These are phyloP conservation scores for Anabas testudineus DNA, from an alignment of 2,797 vertebrate species.

Conservation along the genomic window DNA sequence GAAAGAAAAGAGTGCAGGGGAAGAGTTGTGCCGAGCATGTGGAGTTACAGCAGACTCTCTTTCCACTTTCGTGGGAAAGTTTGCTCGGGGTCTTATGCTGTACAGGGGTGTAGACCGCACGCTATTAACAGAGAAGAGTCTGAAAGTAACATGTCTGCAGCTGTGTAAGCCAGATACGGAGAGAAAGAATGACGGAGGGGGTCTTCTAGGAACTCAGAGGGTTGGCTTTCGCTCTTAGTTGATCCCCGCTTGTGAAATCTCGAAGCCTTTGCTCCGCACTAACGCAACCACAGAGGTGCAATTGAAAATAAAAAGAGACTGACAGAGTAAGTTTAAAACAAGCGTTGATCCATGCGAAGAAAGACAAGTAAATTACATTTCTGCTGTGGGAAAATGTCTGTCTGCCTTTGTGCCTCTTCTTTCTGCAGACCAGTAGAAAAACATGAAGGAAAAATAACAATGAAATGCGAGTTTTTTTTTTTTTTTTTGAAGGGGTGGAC, in stretches of 20 bases:
- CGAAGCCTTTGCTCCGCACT: conserved; percentile 1
- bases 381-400: background rate
- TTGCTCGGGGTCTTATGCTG: too few relatives aligned
- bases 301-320: conserved; percentile 15
- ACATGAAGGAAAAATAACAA: conserved; percentile 19
- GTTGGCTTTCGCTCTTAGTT: too few relatives aligned
- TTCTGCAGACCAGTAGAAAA: conserved; percentile 4
- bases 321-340: background rate
- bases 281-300: conserved; percentile 5
- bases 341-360: conserved; percentile 1
- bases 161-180: too few relatives aligned
- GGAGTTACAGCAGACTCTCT: too few relatives aligned
- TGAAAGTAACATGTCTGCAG: too few relatives aligned
- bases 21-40: too few relatives aligned
- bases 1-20: too few relatives aligned
- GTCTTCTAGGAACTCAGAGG: too few relatives aligned
- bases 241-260: conserved; percentile 1
- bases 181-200: too few relatives aligned
- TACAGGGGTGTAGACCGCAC: too few relatives aligned
- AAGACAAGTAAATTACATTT: conserved; percentile 19
- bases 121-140: too few relatives aligned
- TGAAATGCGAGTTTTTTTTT: conserved; percentile 29
- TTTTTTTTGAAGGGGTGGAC: conserved; percentile 26
- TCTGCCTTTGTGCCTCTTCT: background rate
- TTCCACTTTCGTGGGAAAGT: too few relatives aligned